Percentiles rank a stretch among this genome's conserved stretches.
phyloP scores from a whole-genome alignment of 2,113 vertebrate genomes.

The Cathartes aura region DNA sequence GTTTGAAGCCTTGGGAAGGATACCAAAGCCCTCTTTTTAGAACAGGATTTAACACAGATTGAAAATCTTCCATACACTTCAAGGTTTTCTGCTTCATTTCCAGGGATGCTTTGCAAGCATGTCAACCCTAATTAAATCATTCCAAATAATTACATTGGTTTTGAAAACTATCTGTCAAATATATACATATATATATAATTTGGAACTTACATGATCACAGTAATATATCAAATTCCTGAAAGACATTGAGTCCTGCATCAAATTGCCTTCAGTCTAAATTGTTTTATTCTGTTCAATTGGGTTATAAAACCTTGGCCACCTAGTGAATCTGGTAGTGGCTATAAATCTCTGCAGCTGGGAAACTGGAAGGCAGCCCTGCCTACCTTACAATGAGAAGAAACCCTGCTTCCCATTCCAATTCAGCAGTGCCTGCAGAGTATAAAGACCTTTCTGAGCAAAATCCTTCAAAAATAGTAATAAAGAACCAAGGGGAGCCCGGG shows the following conservation, averaged over 20 bases:
- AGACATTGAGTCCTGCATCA: constrained; percentile 23
- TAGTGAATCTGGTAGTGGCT: constrained; percentile 55
- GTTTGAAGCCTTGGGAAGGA: constrained; percentile 8
- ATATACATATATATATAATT: background rate
- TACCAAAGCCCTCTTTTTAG: constrained; percentile 5
- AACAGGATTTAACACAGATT: constrained; percentile 9
- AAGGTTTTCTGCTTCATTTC: constrained; percentile 25
- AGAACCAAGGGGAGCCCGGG: background rate
- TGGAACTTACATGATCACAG: background rate
- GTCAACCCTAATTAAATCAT: constrained; percentile 46
- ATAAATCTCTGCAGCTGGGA: constrained; percentile 71
- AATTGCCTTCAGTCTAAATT: constrained; percentile 46
- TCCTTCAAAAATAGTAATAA: constrained; percentile 53
- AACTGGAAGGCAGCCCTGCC: constrained; percentile 64
- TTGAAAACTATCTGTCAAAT: constrained; percentile 23
- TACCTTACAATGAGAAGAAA: constrained; percentile 67
- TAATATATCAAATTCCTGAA: constrained; percentile 36
- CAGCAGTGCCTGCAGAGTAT: constrained; percentile 24
- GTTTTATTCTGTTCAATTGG: constrained; percentile 54
- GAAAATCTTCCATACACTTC: constrained; percentile 8
- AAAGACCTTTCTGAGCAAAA: constrained; percentile 61
- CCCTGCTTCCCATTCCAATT: constrained; percentile 54
- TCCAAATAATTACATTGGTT: constrained; percentile 26
- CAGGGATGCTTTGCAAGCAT: constrained; percentile 34
- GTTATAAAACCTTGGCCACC: constrained; percentile 66